phyloP scores from a whole-genome alignment of 2,888 invertebrate species.

The Troides aeacus region DNA sequence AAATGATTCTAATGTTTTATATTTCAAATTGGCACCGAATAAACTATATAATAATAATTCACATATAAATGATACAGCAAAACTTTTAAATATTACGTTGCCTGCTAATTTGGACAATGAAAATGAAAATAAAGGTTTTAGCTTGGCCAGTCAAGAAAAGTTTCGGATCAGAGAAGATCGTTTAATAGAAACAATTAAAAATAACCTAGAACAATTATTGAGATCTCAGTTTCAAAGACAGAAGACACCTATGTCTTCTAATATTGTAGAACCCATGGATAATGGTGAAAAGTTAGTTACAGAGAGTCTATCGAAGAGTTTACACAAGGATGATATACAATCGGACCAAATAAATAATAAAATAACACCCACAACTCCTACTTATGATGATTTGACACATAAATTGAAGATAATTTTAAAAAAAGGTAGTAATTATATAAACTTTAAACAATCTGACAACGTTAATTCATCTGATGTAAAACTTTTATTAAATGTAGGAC shows the following conservation, averaged over 20 bases:
- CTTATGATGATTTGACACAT: background rate
- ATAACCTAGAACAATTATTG: background rate
- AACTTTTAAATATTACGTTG: background rate
- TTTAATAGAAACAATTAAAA: background rate
- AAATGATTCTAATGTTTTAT: slow-evolving; percentile 44
- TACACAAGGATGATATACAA: background rate
- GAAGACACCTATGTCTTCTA: background rate
- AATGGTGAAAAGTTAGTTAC: background rate
- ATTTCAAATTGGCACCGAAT: slow-evolving; percentile 35
- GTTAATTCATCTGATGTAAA: slow-evolving; percentile 28
- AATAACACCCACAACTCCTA: background rate
- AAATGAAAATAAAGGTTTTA: background rate
- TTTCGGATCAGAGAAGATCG: background rate
- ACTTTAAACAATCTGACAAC: background rate
- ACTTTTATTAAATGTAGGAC: slow-evolving; percentile 29
- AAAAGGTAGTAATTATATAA: slow-evolving; percentile 6
- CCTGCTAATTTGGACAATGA: background rate
- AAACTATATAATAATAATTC: slow-evolving; percentile 25
- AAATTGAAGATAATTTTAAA: background rate
- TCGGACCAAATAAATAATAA: background rate
- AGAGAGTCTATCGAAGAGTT: background rate
- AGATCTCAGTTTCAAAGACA: background rate
- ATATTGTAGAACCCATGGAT: background rate
- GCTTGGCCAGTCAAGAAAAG: background rate
- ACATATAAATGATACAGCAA: slow-evolving; percentile 2